Conservation (phyloP, 1,140 invertebrate species). For the Stegodyphus mimosarum region DNA sequence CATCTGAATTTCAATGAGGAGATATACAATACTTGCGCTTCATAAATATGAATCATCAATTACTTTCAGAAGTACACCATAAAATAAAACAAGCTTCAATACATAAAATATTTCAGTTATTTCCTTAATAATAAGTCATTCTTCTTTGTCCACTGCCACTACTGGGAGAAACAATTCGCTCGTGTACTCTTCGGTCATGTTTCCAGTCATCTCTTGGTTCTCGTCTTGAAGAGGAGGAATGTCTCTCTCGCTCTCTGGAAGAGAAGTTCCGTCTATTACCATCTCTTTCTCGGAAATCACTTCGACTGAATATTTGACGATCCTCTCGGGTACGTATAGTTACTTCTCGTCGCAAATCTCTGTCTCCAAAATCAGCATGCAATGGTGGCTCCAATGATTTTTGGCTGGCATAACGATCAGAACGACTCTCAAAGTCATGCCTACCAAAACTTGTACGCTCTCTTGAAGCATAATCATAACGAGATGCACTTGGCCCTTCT, state of each 20-base stretch:
- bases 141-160: background rate
- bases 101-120: background rate
- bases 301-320: background rate
- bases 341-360: background rate
- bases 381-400: background rate
- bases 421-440: background rate
- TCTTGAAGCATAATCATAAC: background rate
- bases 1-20: background rate
- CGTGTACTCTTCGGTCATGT: conserved; percentile 2
- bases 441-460: background rate
- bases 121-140: conserved; percentile 1
- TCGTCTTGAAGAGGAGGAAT: background rate
- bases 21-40: no score
- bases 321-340: background rate
- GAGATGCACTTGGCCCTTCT: background rate
- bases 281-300: conserved; percentile 1
- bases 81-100: background rate
- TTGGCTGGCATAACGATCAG: background rate
- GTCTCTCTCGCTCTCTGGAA: background rate
- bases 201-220: background rate
- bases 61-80: background rate
- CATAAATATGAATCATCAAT: no score
- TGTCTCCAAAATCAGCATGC: background rate
- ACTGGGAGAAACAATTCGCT: background rate
- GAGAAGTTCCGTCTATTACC: background rate